Percentiles rank a stretch among this genome's conserved stretches.
Evolutionary conservation across 2,113 vertebrate genomes (phyloP).

Genomic region (Solenodon paradoxus): DNA sequence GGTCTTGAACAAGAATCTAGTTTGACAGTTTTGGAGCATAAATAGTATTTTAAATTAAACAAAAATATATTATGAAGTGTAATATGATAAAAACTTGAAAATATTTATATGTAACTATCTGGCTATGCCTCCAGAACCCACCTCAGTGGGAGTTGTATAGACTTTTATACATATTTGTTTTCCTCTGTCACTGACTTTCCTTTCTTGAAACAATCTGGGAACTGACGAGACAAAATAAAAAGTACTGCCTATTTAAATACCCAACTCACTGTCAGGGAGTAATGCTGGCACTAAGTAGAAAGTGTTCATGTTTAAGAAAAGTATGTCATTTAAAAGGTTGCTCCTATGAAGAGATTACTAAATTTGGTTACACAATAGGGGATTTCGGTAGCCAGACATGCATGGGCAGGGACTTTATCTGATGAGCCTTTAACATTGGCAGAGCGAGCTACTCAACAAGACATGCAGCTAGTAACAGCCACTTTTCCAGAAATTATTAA

Average conservation of each 20-base stretch:
- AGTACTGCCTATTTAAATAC: neutral
- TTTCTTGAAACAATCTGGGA: neutral
- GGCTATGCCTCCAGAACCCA: neutral
- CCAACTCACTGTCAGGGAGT: neutral
- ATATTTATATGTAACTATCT: neutral
- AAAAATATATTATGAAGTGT: neutral
- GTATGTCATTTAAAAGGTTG: neutral
- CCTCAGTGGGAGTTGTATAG: neutral
- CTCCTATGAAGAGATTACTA: neutral
- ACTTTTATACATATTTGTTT: neutral
- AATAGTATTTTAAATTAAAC: neutral
- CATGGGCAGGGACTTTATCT: neutral
- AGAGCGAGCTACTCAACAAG: neutral
- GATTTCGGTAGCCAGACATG: neutral
- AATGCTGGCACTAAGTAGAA: neutral
- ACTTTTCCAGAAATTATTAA: neutral
- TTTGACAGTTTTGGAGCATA: neutral
- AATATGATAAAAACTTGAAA: neutral
- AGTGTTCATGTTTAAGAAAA: neutral
- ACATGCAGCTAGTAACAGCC: neutral
- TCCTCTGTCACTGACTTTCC: neutral
- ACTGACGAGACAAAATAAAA: neutral
- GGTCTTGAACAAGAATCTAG: neutral
- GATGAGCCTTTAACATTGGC: neutral
- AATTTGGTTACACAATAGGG: neutral